Conservation (phyloP, 2,113 vertebrate species). For the Melospiza georgiana region DNA sequence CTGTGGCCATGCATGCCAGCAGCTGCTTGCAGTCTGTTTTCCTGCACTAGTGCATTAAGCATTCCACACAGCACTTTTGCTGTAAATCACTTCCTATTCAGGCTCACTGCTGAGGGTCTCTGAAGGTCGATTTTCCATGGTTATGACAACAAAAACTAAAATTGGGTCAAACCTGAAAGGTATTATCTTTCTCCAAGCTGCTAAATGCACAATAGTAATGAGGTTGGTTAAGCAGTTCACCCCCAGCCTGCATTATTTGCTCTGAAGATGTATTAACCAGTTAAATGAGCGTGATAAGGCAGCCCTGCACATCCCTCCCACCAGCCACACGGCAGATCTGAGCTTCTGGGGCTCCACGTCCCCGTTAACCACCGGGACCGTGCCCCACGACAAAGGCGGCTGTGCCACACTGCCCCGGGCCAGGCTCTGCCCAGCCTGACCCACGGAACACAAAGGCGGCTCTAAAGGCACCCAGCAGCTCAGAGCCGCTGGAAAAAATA, state of each 20-base stretch:
- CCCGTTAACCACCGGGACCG: not conserved
- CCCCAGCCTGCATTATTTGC: conserved; percentile 50
- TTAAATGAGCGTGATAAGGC: conserved; percentile 40
- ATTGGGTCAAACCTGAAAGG: conserved; percentile 81
- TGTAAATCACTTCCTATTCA: conserved; percentile 70
- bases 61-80: conserved; percentile 23
- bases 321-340: not conserved
- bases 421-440: not conserved
- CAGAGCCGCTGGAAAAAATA: not conserved
- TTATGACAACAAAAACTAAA: conserved; percentile 78
- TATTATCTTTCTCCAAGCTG: conserved; percentile 72
- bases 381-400: not conserved
- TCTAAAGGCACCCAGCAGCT: not conserved
- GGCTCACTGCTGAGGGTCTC: conserved; percentile 69
- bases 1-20: not conserved
- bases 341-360: not conserved
- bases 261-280: conserved; percentile 56
- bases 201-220: conserved; percentile 77
- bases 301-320: not conserved
- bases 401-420: not conserved
- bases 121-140: conserved; percentile 73
- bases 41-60: conserved; percentile 21
- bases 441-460: not conserved
- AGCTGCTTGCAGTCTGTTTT: not conserved
- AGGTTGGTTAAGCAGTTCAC: conserved; percentile 73